Evolutionary conservation across 2,888 invertebrate species (phyloP), one percentile per base, ranked within the genome.

Genomic region (Ectemnius lituratus): DNA sequence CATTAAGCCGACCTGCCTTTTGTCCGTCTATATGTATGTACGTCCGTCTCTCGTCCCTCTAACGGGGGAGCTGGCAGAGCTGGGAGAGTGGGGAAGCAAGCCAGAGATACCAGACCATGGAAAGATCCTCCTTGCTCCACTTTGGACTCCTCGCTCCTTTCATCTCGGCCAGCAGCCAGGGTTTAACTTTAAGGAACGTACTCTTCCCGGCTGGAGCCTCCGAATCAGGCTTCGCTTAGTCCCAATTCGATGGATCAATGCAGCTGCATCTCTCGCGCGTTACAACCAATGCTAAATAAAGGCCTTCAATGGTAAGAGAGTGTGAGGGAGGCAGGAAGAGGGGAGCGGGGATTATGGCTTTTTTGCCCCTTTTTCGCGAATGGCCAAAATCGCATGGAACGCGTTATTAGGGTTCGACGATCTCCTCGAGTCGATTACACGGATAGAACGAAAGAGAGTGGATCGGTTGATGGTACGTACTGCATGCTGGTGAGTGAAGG

Each of bases 1-100:
- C 82, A 74, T 82, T 82, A 82, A 82, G 80, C 75, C 79, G 69
- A 74, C 75, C 65, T 75, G 63, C 70, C 82, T 80, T 82, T 82
- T 82, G 82, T 81, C 71, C 80, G 79, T 61, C 67, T 66, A 23
- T 56, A 70, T 61, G 61, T 56, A 70, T 61, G 61, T 67, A 70
- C 63, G 61, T 67, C 64, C 65, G 56, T 62, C 60, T 71, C 45
- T 58, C 47, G 47, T 47, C 13, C 47, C 13, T 52, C 52, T 52
- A 14, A 16, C 52, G 52, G 37, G 8, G n/a, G 52, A 52, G 52
- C 52, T 47, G 3, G 23, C 1, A 46, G 70, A 60, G 46, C 71
- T 45, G 56, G 58, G 74, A 64, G 67, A 67, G 62, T 11, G 57
- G 64, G 57, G 61, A 67, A 58, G 63, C 37, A 37, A 37, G 8